phyloP scores from a whole-genome alignment of 2,888 invertebrate genomes.

The Tachina fera region DNA sequence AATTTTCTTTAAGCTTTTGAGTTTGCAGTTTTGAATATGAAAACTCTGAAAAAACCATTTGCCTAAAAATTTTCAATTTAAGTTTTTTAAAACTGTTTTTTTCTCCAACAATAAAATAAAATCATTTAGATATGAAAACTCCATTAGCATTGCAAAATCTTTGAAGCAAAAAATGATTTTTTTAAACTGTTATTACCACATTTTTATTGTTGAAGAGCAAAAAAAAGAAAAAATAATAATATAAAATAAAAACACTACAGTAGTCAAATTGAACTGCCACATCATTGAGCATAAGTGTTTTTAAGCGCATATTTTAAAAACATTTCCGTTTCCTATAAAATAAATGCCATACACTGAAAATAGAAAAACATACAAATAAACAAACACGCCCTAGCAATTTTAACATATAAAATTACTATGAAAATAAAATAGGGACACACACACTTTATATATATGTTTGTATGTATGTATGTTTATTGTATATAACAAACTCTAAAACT shows the following conservation, averaged over 20 bases:
- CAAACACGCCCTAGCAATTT: slow-evolving; percentile 51
- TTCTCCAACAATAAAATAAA: slow-evolving; percentile 12
- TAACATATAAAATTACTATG: slow-evolving; percentile 38
- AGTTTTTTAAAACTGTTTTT: not conserved
- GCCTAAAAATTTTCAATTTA: slow-evolving; percentile 16
- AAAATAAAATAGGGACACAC: slow-evolving; percentile 23
- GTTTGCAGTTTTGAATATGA: not conserved
- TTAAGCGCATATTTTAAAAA: slow-evolving; percentile 67
- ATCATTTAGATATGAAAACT: slow-evolving; percentile 45
- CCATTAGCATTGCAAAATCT: slow-evolving; percentile 40
- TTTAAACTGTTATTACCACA: slow-evolving; percentile 51
- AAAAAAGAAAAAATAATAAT: slow-evolving; percentile 14
- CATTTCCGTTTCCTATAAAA: slow-evolving; percentile 65
- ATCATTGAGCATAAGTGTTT: slow-evolving; percentile 70
- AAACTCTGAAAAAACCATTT: not conserved
- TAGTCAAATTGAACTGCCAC: slow-evolving; percentile 65
- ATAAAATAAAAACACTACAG: slow-evolving; percentile 35
- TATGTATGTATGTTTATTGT: not conserved
- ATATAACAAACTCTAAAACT: not conserved
- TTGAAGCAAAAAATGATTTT: slow-evolving; percentile 2
- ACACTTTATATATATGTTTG: not conserved
- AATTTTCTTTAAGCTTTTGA: not conserved
- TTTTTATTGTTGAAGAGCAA: slow-evolving; percentile 44
- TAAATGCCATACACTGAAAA: slow-evolving; percentile 24
- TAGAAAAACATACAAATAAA: slow-evolving; percentile 8